Evolutionary conservation across 2,797 vertebrate genomes (phyloP).

Genomic region (Myoxocephalus aenaeus): DNA sequence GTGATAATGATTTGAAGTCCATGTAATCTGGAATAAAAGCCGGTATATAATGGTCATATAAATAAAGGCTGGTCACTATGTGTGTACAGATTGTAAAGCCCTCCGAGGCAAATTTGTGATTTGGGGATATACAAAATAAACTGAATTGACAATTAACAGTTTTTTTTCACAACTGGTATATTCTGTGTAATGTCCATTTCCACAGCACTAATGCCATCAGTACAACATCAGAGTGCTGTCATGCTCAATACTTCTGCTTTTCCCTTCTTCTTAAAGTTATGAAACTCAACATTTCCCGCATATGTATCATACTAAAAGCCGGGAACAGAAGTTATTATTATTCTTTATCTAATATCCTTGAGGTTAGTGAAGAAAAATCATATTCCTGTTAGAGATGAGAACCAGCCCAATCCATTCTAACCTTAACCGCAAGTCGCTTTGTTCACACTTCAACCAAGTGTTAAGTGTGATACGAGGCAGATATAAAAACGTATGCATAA

Average conservation of each 20-base stretch:
- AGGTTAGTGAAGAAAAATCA: neutral
- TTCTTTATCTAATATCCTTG: neutral
- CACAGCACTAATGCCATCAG: neutral
- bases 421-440: neutral
- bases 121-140: too few species aligned
- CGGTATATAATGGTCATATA: neutral
- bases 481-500: neutral
- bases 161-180: neutral
- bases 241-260: neutral
- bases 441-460: neutral
- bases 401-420: neutral
- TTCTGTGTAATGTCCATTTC: neutral
- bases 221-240: neutral
- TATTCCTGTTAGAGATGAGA: neutral
- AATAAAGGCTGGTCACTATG: neutral
- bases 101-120: too few species aligned
- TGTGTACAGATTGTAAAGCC: too few species aligned
- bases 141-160: too few species aligned
- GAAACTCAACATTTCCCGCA: neutral
- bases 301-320: neutral
- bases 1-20: slow-evolving; percentile 4
- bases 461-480: neutral
- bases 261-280: neutral
- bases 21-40: neutral
- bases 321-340: neutral